Percentiles rank a stretch among this genome's conserved stretches.
Conservation (phyloP, 92 coral and sea anemone genomes). For the Palythoa heliodiscus region DNA sequence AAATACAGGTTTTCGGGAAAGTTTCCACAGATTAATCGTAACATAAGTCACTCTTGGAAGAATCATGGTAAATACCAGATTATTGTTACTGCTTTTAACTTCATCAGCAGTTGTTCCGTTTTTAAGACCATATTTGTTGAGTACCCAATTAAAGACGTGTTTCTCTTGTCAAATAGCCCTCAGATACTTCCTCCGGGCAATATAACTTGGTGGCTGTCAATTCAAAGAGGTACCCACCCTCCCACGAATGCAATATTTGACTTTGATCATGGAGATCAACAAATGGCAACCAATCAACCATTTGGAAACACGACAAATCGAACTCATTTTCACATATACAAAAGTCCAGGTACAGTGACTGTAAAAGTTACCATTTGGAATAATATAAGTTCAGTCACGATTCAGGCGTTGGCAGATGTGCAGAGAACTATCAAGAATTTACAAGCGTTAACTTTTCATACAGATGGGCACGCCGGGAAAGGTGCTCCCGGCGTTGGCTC, state of each 20-base stretch:
- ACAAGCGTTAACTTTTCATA: conserved; percentile 51
- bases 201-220: conserved; percentile 54
- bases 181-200: conserved; percentile 73
- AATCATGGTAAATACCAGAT: conserved; percentile 61
- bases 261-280: conserved; percentile 58
- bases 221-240: conserved; percentile 55
- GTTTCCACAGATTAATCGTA: conserved; percentile 25
- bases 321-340: conserved; percentile 47
- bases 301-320: conserved; percentile 41
- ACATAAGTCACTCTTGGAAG: conserved; percentile 43
- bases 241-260: conserved; percentile 87
- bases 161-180: conserved; percentile 65
- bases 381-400: conserved; percentile 52
- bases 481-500: conserved; percentile 75
- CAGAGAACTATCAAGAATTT: conserved; percentile 74
- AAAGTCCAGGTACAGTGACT: conserved; percentile 49
- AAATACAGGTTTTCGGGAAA: conserved; percentile 47
- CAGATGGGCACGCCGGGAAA: conserved; percentile 68
- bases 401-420: conserved; percentile 66
- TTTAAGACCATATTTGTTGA: conserved; percentile 47
- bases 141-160: conserved; percentile 51
- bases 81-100: conserved; percentile 51
- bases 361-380: conserved; percentile 64
- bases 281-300: background rate
- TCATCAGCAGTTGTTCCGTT: conserved; percentile 49